phyloP scores from a whole-genome alignment of 2,888 invertebrate species.

The Athrips mouffetella region DNA sequence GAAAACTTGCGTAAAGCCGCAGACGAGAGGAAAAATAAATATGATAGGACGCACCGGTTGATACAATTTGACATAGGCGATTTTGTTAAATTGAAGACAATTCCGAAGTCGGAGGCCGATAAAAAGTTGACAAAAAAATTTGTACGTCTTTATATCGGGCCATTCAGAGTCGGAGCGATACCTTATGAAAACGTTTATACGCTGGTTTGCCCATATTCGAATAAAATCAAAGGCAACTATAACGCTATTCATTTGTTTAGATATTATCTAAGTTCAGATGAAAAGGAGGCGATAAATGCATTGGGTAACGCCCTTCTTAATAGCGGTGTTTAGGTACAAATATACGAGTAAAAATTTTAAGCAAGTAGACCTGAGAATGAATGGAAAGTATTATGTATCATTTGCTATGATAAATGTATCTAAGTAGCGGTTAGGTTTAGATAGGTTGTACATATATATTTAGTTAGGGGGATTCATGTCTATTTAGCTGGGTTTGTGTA shows the following conservation, averaged over 20 bases:
- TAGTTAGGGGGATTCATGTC: too few species aligned
- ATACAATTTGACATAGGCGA: neutral
- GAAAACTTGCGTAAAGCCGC: neutral
- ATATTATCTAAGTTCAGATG: slow-evolving; percentile 3
- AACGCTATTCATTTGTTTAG: slow-evolving; percentile 12
- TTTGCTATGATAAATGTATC: too few species aligned
- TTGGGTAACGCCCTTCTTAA: too few species aligned
- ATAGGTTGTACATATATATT: too few species aligned
- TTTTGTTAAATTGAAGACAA: neutral
- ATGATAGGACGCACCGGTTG: neutral
- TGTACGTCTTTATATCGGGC: slow-evolving; percentile 7
- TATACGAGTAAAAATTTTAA: too few species aligned
- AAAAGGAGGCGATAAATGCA: neutral
- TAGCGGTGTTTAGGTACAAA: too few species aligned
- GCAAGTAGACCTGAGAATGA: too few species aligned
- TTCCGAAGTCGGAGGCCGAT: neutral
- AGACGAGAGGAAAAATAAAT: neutral
- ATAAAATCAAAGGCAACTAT: slow-evolving; percentile 2
- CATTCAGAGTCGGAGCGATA: slow-evolving; percentile 1
- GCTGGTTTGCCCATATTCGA: neutral
- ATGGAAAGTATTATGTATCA: too few species aligned
- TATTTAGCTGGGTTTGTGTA: too few species aligned
- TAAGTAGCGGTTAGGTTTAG: too few species aligned
- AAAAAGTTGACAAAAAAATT: slow-evolving; percentile 1
- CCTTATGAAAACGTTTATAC: slow-evolving; percentile 12